Evolutionary conservation across 2,113 vertebrate genomes (phyloP).

Genomic region (Podarcis raffonei): DNA sequence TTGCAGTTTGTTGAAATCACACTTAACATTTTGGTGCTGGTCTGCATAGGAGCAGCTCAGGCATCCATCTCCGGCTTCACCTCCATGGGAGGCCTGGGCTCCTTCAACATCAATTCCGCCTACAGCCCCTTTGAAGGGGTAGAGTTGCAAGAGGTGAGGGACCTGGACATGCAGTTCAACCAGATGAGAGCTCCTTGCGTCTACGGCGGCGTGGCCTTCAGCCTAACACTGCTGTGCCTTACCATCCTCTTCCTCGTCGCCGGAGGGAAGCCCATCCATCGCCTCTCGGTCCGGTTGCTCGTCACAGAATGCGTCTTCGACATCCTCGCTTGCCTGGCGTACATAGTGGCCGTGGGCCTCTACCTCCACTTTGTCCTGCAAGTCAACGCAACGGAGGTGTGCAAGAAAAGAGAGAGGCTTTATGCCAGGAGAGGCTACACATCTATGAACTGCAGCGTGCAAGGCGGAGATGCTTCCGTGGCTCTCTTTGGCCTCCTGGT

Average conservation of each 20-base stretch:
- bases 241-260: slow-evolving; percentile 84
- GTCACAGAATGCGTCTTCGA: slow-evolving; percentile 77
- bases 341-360: slow-evolving; percentile 81
- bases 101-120: slow-evolving; percentile 76
- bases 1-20: slow-evolving; percentile 79
- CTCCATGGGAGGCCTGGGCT: slow-evolving; percentile 67
- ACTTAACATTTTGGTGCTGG: slow-evolving; percentile 81
- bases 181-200: slow-evolving; percentile 88
- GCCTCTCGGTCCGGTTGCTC: slow-evolving; percentile 74
- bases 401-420: slow-evolving; percentile 76
- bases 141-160: slow-evolving; percentile 79
- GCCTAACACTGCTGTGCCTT: slow-evolving; percentile 68
- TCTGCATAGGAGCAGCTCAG: slow-evolving; percentile 81
- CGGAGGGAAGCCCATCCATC: slow-evolving; percentile 79
- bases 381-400: slow-evolving; percentile 84
- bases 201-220: slow-evolving; percentile 84
- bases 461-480: slow-evolving; percentile 81
- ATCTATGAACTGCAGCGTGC: slow-evolving; percentile 85
- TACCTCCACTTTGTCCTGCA: slow-evolving; percentile 84
- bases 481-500: slow-evolving; percentile 79
- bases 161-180: slow-evolving; percentile 86
- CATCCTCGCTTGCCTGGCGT: slow-evolving; percentile 69
- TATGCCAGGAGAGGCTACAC: slow-evolving; percentile 83
- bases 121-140: slow-evolving; percentile 86
- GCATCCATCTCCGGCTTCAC: slow-evolving; percentile 80